Percentiles rank a stretch among this genome's conserved stretches.
Evolutionary conservation across 2,888 invertebrate species (phyloP).

Genomic region (Xylocampa areola): DNA sequence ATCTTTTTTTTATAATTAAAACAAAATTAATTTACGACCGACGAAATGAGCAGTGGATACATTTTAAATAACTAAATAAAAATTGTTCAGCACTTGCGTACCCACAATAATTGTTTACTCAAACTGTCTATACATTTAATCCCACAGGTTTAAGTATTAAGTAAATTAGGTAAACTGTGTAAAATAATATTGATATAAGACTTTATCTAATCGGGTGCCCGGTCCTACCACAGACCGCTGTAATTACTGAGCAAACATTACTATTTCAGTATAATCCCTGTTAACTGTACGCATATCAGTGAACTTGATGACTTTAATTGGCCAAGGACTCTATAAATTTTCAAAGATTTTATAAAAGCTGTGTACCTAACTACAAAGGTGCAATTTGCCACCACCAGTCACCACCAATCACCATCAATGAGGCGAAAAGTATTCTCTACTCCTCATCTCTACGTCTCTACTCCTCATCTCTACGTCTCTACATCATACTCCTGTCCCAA

Average conservation of each 20-base stretch:
- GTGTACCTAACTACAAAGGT: no score
- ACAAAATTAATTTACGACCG: no score
- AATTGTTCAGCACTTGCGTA: neutral
- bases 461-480: no score
- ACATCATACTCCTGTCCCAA: no score
- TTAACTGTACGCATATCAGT: conserved; percentile 7
- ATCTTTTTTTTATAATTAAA: no score
- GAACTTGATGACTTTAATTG: conserved; percentile 21
- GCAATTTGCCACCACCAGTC: no score
- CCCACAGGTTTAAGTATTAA: conserved; percentile 6
- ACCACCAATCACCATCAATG: no score
- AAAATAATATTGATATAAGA: conserved; percentile 37
- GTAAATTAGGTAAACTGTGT: conserved; percentile 22
- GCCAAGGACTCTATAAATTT: conserved; percentile 28
- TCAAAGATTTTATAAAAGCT: no score
- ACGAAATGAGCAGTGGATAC: no score
- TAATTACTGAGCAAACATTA: conserved; percentile 35
- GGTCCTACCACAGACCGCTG: conserved; percentile 26
- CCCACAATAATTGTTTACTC: neutral
- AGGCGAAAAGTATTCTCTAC: no score
- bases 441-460: no score
- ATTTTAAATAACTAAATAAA: neutral
- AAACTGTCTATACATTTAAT: conserved; percentile 20
- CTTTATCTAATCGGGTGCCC: conserved; percentile 51
- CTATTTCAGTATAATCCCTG: conserved; percentile 37